Evolutionary conservation across 2,888 invertebrate genomes (phyloP).

Genomic region (Leptinotarsa peninsularis): DNA sequence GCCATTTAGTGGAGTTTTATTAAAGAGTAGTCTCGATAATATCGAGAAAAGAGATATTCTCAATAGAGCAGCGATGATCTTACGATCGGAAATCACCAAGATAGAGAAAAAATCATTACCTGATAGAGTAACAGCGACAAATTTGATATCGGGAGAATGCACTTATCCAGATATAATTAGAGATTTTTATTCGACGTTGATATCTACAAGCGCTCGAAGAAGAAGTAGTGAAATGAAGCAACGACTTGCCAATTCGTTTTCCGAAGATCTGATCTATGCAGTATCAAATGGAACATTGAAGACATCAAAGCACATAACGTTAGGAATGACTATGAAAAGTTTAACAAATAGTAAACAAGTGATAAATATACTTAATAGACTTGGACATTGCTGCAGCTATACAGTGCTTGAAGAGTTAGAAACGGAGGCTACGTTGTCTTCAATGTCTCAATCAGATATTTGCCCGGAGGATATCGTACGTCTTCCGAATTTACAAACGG

Average conservation of each 20-base stretch:
- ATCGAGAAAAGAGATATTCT: conserved; percentile 30
- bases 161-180: conserved; percentile 28
- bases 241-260: conserved; percentile 32
- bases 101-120: conserved; percentile 36
- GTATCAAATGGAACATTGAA: conserved; percentile 47
- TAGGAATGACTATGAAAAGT: conserved; percentile 53
- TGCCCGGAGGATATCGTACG: conserved; percentile 37
- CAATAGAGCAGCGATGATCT: conserved; percentile 39
- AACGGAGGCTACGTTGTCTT: conserved; percentile 51
- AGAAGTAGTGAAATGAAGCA: conserved; percentile 27
- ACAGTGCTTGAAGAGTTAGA: conserved; percentile 51
- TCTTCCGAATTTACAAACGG: conserved; percentile 37
- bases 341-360: conserved; percentile 50
- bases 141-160: conserved; percentile 44
- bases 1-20: conserved; percentile 37
- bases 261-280: conserved; percentile 48
- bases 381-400: conserved; percentile 51
- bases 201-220: conserved; percentile 36
- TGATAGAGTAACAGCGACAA: conserved; percentile 34
- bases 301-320: conserved; percentile 51
- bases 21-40: conserved; percentile 37
- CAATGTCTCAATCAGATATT: conserved; percentile 10
- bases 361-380: conserved; percentile 50
- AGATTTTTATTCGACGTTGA: conserved; percentile 40
- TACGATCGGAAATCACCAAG: conserved; percentile 38